Evolutionary conservation across 1,140 invertebrate genomes (phyloP).

Genomic region (Panagrolaimus sp.): DNA sequence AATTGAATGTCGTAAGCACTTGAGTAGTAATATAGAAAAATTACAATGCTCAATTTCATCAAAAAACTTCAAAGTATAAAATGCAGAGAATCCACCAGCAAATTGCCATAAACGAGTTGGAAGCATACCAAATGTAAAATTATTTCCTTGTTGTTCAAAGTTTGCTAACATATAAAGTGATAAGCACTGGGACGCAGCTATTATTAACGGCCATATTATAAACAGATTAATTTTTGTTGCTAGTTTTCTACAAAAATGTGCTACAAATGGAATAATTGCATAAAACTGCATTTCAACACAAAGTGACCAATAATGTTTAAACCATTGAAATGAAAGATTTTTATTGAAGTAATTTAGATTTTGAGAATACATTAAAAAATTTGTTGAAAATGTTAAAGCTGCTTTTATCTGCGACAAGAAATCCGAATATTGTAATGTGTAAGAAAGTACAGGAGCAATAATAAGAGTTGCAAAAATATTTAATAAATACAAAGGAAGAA

Average conservation of each 20-base stretch:
- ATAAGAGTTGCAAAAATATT: background rate
- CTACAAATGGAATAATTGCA: background rate
- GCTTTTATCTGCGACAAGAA: background rate
- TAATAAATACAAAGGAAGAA: background rate
- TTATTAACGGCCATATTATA: background rate
- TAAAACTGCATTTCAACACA: slow-evolving; percentile 10
- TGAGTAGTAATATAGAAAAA: background rate
- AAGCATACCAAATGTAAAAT: background rate
- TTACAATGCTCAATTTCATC: background rate
- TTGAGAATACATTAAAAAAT: background rate
- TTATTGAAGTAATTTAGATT: background rate
- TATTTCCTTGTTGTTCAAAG: background rate
- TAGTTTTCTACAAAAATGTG: background rate
- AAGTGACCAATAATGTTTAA: slow-evolving; percentile 4
- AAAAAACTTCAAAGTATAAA: background rate
- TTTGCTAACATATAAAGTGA: background rate
- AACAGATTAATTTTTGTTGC: background rate
- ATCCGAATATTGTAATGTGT: background rate
- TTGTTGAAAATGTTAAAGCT: background rate
- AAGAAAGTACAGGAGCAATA: background rate
- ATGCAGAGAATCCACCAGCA: background rate
- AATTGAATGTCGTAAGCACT: too few relatives aligned
- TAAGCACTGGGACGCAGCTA: background rate
- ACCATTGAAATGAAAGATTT: background rate
- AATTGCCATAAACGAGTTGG: background rate